Conservation (phyloP, 2,888 invertebrate genomes). For the Eilema sororculum region DNA sequence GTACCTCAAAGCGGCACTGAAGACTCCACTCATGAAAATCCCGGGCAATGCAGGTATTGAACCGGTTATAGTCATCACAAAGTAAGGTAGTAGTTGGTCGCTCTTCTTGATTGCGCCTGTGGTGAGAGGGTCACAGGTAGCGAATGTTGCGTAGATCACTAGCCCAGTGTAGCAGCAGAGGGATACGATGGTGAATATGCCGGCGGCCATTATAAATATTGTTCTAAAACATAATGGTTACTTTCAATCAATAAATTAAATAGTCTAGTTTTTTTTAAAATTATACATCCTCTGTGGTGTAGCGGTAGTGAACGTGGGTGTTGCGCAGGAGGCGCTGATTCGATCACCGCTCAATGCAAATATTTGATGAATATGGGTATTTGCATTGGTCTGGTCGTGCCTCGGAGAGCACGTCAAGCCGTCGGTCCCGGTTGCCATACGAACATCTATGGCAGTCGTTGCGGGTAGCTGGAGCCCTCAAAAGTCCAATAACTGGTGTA, state of each 20-base stretch:
- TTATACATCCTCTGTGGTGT: too few relatives aligned
- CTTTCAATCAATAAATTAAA: background rate
- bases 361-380: too few relatives aligned
- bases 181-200: constrained; percentile 91
- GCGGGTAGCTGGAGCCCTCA: too few relatives aligned
- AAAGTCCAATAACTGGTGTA: too few relatives aligned
- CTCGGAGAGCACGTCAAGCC: too few relatives aligned
- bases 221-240: constrained; percentile 85
- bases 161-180: constrained; percentile 95
- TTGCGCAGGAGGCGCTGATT: too few relatives aligned
- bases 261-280: too few relatives aligned
- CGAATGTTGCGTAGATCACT: constrained; percentile 94
- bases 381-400: too few relatives aligned
- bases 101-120: constrained; percentile 90
- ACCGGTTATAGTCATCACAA: constrained; percentile 93
- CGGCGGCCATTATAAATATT: constrained; percentile 91
- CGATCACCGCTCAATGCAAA: too few relatives aligned
- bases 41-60: constrained; percentile 93
- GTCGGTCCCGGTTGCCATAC: too few relatives aligned
- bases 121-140: constrained; percentile 94
- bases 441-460: too few relatives aligned
- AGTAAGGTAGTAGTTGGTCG: constrained; percentile 92
- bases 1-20: constrained; percentile 94
- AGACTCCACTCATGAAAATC: constrained; percentile 94
- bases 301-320: too few relatives aligned